These are phyloP conservation scores for Rosalia funebris DNA, from an alignment of 2,888 invertebrate species.

Conservation along the genomic window DNA sequence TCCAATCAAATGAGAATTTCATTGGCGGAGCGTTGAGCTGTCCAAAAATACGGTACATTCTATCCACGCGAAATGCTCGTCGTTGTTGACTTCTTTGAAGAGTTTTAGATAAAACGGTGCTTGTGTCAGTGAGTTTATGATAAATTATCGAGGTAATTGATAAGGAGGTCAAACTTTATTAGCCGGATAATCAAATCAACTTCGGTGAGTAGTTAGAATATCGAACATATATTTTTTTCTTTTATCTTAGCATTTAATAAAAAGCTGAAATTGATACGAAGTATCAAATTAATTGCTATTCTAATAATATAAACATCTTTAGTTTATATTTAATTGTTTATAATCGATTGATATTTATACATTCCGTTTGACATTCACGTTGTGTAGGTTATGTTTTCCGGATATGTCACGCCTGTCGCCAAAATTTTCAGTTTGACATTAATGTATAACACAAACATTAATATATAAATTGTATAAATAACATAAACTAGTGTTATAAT, in stretches of 20 bases:
- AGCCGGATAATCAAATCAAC: conserved; percentile 17
- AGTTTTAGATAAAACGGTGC: conserved; percentile 30
- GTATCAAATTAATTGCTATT: neutral
- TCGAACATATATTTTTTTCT: conserved; percentile 1
- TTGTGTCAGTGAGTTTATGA: conserved; percentile 32
- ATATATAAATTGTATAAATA: too few relatives aligned
- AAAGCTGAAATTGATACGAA: conserved; percentile 1
- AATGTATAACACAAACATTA: too few relatives aligned
- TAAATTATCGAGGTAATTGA: conserved; percentile 25
- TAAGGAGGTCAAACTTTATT: conserved; percentile 24
- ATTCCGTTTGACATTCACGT: conserved; percentile 31
- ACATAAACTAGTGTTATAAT: too few relatives aligned
- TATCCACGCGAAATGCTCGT: conserved; percentile 38
- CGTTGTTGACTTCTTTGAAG: conserved; percentile 35
- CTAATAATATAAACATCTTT: neutral
- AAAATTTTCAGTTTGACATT: too few relatives aligned
- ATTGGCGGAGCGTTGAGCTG: conserved; percentile 44
- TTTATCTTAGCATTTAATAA: conserved; percentile 1
- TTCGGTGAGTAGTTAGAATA: conserved; percentile 24
- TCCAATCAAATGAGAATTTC: conserved; percentile 35
- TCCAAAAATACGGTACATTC: conserved; percentile 52
- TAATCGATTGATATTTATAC: conserved; percentile 1
- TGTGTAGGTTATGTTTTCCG: conserved; percentile 41
- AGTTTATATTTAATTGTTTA: neutral
- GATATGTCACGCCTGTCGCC: conserved; percentile 34